Evolutionary conservation across 2,113 vertebrate species (phyloP), one percentile per base, ranked within the genome.

Genomic region (Hyaena hyaena): DNA sequence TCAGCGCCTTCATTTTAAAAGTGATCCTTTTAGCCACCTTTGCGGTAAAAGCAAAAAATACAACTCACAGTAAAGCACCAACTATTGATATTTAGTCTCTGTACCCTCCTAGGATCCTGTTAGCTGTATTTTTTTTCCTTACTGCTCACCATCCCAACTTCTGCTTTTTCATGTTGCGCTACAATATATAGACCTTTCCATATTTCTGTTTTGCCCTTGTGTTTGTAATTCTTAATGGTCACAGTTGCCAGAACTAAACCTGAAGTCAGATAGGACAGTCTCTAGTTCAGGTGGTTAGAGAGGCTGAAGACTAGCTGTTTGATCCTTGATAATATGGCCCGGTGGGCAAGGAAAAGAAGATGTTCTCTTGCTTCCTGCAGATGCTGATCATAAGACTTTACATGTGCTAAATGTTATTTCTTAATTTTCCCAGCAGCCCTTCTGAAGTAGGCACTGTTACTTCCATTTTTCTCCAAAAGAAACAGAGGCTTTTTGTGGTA

Each of bases 161-260:
- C 43, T 93, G 43, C 85, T 66, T 88, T 95, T 63, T 92, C 55
- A 43, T 31, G 66, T 45, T 66, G 2, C 73, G 28, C 93, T 66
- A 45, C 28, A 81, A 7, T 12, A 28, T 65, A 14, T 5, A 48
- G 65, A 48, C 24, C 24, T 85, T 84, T 81, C 76, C 35, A 1
- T 77, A 19, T 73, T 96, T 90, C 61, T 82, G 6, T 79, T 74
- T 45, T 91, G 74, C 63, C 10, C 50, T 43, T 48, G 1, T 94
- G 35, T 90, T 84, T 93, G 28, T 81, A 86, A 31, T 94, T 94
- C 66, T 96, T 65, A 92, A 17, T 89, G 63, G 53, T 83, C 71
- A 88, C 35, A 53, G 93, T 53, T 97, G 82, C 68, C 83, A 81
- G 86, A 93, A n/a, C 85, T 84, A 80, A 89, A 93, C 24, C 23